Evolutionary conservation across 1,140 invertebrate species (phyloP).

Genomic region (Dendrolimus punctatus): DNA sequence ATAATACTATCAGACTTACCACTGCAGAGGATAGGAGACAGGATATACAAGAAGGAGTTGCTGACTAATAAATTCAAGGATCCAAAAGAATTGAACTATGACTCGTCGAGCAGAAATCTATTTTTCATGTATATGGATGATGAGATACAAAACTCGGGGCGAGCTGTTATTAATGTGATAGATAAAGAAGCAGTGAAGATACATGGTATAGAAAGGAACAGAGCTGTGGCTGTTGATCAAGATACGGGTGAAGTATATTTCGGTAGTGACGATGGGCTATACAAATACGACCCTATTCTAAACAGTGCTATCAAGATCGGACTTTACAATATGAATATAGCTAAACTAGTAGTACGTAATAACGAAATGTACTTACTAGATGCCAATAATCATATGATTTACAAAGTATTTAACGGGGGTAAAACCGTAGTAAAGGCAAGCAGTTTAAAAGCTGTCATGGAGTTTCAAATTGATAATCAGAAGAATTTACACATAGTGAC

Average conservation of each 20-base stretch:
- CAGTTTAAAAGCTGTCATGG: slow-evolving; percentile 43
- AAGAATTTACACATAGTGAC: slow-evolving; percentile 51
- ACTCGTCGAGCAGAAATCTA: slow-evolving; percentile 48
- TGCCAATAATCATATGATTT: slow-evolving; percentile 53
- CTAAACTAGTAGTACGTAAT: slow-evolving; percentile 50
- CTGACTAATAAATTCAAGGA: slow-evolving; percentile 37
- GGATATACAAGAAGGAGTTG: slow-evolving; percentile 48
- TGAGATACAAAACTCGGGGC: slow-evolving; percentile 47
- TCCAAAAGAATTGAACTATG: slow-evolving; percentile 51
- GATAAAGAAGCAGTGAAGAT: slow-evolving; percentile 48
- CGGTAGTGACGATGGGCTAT: slow-evolving; percentile 54
- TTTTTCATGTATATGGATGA: slow-evolving; percentile 65
- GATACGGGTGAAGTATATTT: slow-evolving; percentile 56
- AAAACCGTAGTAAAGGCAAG: slow-evolving; percentile 28
- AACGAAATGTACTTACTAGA: slow-evolving; percentile 55
- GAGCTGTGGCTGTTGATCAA: slow-evolving; percentile 48
- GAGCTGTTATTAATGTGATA: slow-evolving; percentile 48
- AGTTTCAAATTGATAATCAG: slow-evolving; percentile 48
- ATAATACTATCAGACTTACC: slow-evolving; percentile 44
- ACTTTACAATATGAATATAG: slow-evolving; percentile 53
- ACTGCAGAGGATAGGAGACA: slow-evolving; percentile 38
- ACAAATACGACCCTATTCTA: slow-evolving; percentile 45
- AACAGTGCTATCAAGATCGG: slow-evolving; percentile 44
- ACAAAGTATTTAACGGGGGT: slow-evolving; percentile 37
- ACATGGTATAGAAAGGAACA: slow-evolving; percentile 47